Evolutionary conservation across 2,797 vertebrate genomes (phyloP), one percentile per base, ranked within the genome.

Genomic region (Pseudopleuronectes americanus): DNA sequence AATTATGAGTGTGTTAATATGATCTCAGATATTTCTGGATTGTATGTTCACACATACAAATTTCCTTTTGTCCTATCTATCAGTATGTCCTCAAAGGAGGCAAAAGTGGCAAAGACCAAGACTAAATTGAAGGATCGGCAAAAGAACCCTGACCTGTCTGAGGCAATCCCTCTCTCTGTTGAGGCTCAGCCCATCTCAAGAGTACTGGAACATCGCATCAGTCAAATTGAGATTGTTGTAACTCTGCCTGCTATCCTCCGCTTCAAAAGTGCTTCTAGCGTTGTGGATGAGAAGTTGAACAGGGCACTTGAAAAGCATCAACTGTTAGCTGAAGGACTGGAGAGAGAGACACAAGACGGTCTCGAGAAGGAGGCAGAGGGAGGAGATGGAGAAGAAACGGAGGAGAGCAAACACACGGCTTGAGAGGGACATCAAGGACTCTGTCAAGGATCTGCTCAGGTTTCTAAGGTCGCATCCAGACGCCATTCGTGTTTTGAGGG

Each of bases 141-240:
- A 0, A 93, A 85, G 48, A 71, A 58, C 38, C 59, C 81, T 12
- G 79, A 76, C 14, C 84, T 83, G 3, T 71, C 72, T 1, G 81
- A 74, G 51, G 90, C 86, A 61, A 24, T 24, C 24, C 24, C 24
- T 24, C 84, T 84, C 4, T 94, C 89, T 22, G 31, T 60, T 0
- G 96, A 97, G 74, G 86, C 88, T 0, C 92, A 95, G 67, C 85
- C 86, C 58, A 92, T 98, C 68, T 64, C 93, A 19, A 88, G 68
- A 0, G 88, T 96, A 8, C 41, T 97, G 75, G 92, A 96, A 5
- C 94, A 95, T 72, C 93, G 94, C 23, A 92, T 96, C 66, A 54
- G 62, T 64, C 93, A 95, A 41, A 81, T 95, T 66, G 92, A 96
- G 82, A 60, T 94, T 55, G 92, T 90, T 70, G 91, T 89, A 16